Base-by-base conservation (phyloP, 1,140 invertebrate species). In the Eupeodes corollae region DNA sequence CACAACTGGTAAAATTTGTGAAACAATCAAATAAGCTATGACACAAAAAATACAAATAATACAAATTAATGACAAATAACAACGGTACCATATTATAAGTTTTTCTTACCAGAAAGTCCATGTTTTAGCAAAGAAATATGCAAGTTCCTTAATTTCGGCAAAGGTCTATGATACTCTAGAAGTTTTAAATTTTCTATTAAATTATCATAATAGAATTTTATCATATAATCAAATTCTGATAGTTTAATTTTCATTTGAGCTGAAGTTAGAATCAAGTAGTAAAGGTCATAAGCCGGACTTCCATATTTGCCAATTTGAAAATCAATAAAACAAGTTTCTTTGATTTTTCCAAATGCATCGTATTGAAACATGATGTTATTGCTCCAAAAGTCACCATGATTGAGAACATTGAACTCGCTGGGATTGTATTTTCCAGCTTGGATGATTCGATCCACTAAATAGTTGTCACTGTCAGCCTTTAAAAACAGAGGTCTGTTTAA, bases 351-450 rank as follows among this genome's bases (percentile, higher is more conserved):
- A 18, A 63, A 57, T 3, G 59, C 57, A 48, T 59, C 58, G 43
- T 72, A 69, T 42, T 61, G 63, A 46, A 82, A 82, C 53, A 84
- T 61, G 57, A 82, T 77, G 48, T 84, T 84, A 52, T 79, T 81
- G 1, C 74, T 61, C 79, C 79, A 83, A 11, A 70, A 72, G 54
- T 83, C 81, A 12, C 80, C 81, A 47, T 83, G 81, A 52, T 75
- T 78, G 6, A 83, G 64, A 6, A 80, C 78, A 48, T 75, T 73
- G 48, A 80, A 79, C 32, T 75, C 71, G 26, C 73, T 67, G 0
- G 64, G 49, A 26, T 75, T 48, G 38, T 53, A 41, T 31, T 53
- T 50, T 16, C 61, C 59, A 52, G 59, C 58, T 43, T 63, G 52
- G 8, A 65, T 44, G 16, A 63, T 44, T 2, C 60, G 57, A 54